Base-by-base conservation (phyloP, 30 jellyfish, hydroid and myxozoan genomes). In the Clytia hemisphaerica region DNA sequence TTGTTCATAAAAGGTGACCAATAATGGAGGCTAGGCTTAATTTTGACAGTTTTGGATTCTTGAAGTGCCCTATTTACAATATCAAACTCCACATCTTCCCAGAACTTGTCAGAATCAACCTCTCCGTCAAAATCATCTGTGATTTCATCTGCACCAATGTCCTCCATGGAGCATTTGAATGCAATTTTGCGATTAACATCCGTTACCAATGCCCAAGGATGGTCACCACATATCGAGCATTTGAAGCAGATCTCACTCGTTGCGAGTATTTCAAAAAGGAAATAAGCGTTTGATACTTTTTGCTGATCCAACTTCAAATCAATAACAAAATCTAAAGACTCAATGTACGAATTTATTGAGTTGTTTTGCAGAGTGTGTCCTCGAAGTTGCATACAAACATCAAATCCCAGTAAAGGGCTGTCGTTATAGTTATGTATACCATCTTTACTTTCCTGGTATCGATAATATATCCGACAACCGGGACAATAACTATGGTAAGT, bases 1-100 rank as follows among this genome's bases (percentile, higher is more conserved):
- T 18, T 51, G 6, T 77, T 83, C 26, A 77, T 77, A 44, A 49
- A 77, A 0, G 83, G 92, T 4, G 92, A 75, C 92, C 92, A 77
- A 19, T 2, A 16, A 10, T 46, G 19, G 4, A 77, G 44, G 24
- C 67, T 71, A 7, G 92, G 80, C 46, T 6, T 22, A 5, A 75
- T 61, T 40, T 45, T 25, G 4, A 58, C 7, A 1, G n/a, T 21
- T 21, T 24, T 47, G 6, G 22, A 1, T 25, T 57, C 42, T 29
- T 44, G 45, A 32, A 76, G 63, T 14, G 80, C 89, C 45, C 68
- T 46, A 4, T 26, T 15, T 6, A 76, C 31, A 35, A 76, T 63
- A 24, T 14, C 35, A 3, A 27, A n/a, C 37, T 51, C 83, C 5
- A 51, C 63, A 10, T 66, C 38, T 2, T 64, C 70, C 92, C 83